A percentile compares a stretch with the other conserved stretches of the same genome.
Evolutionary conservation across 2,888 invertebrate genomes (phyloP).

Genomic region (Lochmaea capreae): DNA sequence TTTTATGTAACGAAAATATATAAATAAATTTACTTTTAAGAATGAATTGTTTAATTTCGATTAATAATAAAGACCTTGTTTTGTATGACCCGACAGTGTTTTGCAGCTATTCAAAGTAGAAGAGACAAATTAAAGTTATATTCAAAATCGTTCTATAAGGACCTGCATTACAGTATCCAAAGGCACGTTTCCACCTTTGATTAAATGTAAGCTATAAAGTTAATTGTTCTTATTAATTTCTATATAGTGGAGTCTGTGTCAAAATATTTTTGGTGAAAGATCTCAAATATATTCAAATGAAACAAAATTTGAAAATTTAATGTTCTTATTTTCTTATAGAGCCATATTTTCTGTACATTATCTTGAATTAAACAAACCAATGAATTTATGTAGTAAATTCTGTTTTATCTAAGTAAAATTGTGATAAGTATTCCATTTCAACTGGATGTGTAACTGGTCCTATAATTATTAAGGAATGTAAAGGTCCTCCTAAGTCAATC

Average conservation of each 20-base stretch:
- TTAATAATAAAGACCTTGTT: background rate
- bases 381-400: background rate
- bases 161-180: too few species aligned
- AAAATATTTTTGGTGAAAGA: too few species aligned
- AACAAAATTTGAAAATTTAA: too few species aligned
- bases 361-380: background rate
- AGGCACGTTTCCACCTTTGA: too few species aligned
- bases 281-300: too few species aligned
- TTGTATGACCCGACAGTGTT: background rate
- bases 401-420: conserved; percentile 66
- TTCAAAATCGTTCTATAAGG: too few species aligned
- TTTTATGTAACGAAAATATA: background rate
- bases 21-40: conserved; percentile 10
- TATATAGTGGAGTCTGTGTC: too few species aligned
- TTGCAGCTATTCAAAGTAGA: background rate
- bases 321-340: too few species aligned
- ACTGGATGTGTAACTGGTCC: conserved; percentile 88
- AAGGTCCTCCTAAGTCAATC: conserved; percentile 84
- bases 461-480: conserved; percentile 94
- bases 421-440: conserved; percentile 87
- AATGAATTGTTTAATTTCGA: background rate
- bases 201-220: too few species aligned
- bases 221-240: too few species aligned
- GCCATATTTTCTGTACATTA: too few species aligned
- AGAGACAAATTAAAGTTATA: too few species aligned